A percentile compares a stretch with the other conserved stretches of the same genome.
Evolutionary conservation across 2,113 vertebrate species (phyloP).

Genomic region (human (Homo sapiens)): DNA sequence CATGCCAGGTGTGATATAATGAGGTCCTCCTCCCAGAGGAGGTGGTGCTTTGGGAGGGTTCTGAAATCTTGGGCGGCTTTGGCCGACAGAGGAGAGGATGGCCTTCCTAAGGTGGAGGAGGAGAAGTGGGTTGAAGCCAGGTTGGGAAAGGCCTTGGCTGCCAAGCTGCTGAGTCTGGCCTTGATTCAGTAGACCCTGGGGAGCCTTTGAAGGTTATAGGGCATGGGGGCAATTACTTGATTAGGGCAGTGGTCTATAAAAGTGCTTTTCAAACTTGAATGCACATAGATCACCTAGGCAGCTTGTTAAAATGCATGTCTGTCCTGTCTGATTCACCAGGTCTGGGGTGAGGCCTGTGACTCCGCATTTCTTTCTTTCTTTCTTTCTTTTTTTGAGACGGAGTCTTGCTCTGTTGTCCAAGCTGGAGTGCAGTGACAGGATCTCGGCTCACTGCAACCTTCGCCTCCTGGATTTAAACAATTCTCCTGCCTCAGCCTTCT

Average conservation of each 20-base stretch:
- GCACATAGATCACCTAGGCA: not conserved
- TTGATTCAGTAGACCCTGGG: not conserved
- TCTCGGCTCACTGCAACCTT: too few relatives aligned
- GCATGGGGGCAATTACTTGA: not conserved
- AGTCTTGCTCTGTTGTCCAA: too few relatives aligned
- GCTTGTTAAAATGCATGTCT: not conserved
- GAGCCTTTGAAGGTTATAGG: not conserved
- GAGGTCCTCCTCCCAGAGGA: not conserved
- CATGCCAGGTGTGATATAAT: not conserved
- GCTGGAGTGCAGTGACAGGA: too few relatives aligned
- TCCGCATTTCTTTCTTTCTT: not conserved
- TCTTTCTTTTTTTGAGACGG: too few relatives aligned
- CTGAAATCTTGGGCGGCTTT: not conserved
- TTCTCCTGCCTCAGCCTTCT: too few relatives aligned
- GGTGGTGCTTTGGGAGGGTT: not conserved
- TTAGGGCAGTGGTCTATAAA: not conserved
- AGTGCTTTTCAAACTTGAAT: not conserved
- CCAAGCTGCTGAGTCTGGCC: constrained; percentile 23
- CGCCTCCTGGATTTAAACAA: too few relatives aligned
- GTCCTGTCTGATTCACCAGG: not conserved
- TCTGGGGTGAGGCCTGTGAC: not conserved
- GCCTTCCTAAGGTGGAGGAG: not conserved
- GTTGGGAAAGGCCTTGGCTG: not conserved
- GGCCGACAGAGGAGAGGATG: not conserved
- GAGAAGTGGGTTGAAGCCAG: not conserved